Percentiles rank a stretch among this genome's conserved stretches.
Conservation (phyloP, 1,140 invertebrate genomes). For the Limonius californicus region DNA sequence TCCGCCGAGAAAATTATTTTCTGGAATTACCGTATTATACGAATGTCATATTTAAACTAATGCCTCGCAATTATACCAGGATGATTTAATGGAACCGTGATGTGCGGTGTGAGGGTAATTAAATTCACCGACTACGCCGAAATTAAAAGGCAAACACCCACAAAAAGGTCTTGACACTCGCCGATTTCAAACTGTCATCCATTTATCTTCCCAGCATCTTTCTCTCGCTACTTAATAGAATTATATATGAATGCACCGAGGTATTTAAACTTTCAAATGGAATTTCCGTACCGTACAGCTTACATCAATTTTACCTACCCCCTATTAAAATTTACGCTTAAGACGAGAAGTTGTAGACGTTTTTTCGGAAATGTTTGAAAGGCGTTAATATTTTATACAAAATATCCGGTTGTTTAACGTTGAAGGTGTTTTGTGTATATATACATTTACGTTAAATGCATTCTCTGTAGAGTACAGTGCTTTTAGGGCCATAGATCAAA, state of each 20-base stretch:
- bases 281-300: too few relatives aligned
- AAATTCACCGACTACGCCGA: background rate
- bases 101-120: constrained; percentile 3
- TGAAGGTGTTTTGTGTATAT: too few relatives aligned
- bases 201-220: background rate
- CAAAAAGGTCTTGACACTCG: background rate
- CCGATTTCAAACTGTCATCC: background rate
- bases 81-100: constrained; percentile 13
- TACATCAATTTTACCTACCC: too few relatives aligned
- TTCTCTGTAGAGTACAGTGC: too few relatives aligned
- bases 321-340: too few relatives aligned
- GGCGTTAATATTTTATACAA: too few relatives aligned
- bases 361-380: too few relatives aligned
- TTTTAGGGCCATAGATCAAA: background rate
- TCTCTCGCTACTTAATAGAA: background rate
- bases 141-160: constrained; percentile 1
- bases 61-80: constrained; percentile 7
- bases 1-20: constrained; percentile 33
- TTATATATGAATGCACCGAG: background rate
- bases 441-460: too few relatives aligned
- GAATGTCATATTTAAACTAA: constrained; percentile 18
- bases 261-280: background rate
- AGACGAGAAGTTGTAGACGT: too few relatives aligned
- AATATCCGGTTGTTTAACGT: too few relatives aligned
- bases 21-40: constrained; percentile 21